Percentiles rank a stretch among this genome's conserved stretches.
These are phyloP conservation scores for Lagorchestes hirsutus DNA, from an alignment of 2,797 vertebrate genomes.

Conservation along the genomic window DNA sequence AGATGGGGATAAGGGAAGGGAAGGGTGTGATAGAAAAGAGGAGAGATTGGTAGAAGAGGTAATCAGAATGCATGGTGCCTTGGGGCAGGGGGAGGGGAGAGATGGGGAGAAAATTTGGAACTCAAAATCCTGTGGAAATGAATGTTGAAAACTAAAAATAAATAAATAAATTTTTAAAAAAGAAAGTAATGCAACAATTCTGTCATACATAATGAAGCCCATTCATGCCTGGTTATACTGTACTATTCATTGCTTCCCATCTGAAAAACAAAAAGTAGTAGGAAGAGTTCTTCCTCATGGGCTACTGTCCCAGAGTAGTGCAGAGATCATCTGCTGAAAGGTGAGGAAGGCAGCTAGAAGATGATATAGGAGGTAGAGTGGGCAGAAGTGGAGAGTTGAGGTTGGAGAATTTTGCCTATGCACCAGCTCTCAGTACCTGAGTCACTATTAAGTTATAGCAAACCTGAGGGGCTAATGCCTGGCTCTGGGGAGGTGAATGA, in stretches of 20 bases:
- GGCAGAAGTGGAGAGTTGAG: background rate
- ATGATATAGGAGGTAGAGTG: background rate
- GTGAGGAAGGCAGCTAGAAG: background rate
- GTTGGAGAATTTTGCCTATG: background rate
- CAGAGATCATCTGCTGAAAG: background rate
- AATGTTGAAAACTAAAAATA: too few relatives aligned
- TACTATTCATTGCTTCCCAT: background rate
- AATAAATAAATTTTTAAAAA: too few relatives aligned
- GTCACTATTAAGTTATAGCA: background rate
- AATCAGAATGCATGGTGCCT: too few relatives aligned
- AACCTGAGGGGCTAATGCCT: background rate
- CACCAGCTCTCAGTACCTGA: background rate
- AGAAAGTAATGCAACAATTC: background rate
- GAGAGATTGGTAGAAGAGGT: too few relatives aligned
- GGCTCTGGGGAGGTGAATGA: background rate
- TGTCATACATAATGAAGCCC: background rate
- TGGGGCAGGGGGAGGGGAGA: too few relatives aligned
- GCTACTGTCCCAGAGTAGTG: background rate
- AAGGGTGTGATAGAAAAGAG: too few relatives aligned
- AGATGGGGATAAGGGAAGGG: too few relatives aligned
- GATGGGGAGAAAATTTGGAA: too few relatives aligned
- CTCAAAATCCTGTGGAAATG: too few relatives aligned
- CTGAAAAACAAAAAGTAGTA: background rate
- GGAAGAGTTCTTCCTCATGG: background rate
- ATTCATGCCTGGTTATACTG: background rate